phyloP scores from a whole-genome alignment of 2,888 invertebrate species.

The Epirrhoe alternata region DNA sequence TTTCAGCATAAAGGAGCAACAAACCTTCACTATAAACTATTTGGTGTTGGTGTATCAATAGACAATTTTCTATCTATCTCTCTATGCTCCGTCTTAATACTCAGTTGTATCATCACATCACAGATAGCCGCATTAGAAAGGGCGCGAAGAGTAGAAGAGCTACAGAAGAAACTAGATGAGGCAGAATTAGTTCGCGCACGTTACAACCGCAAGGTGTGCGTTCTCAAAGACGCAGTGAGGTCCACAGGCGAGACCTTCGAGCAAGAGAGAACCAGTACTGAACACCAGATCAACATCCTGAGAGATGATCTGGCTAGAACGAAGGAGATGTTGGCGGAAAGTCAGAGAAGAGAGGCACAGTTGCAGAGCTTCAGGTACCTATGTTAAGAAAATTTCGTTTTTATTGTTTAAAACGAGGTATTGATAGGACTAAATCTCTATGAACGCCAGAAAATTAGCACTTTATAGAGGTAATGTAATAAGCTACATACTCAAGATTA shows the following conservation, averaged over 20 bases:
- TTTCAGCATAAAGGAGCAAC: no score
- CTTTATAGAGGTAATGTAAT: no score
- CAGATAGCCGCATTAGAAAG: constrained; percentile 93
- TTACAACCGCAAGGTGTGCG: constrained; percentile 89
- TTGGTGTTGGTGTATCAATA: no score
- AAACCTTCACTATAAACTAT: no score
- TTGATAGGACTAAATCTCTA: background rate
- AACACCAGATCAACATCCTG: constrained; percentile 88
- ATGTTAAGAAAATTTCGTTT: background rate
- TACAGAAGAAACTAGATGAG: constrained; percentile 92
- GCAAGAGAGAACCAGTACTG: constrained; percentile 88
- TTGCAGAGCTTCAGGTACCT: constrained; percentile 90
- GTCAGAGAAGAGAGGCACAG: constrained; percentile 91
- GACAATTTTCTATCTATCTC: no score
- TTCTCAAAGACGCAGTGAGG: constrained; percentile 90
- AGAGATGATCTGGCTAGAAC: constrained; percentile 91
- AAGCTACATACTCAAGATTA: no score
- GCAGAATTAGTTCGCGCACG: constrained; percentile 91
- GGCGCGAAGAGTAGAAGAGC: constrained; percentile 92
- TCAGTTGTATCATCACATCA: background rate
- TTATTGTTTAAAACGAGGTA: no score
- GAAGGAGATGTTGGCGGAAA: constrained; percentile 90
- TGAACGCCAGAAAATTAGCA: no score
- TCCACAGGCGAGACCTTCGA: constrained; percentile 88
- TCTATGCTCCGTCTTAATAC: background rate